These are phyloP conservation scores for Sinocyclocheilus anshuiensis DNA, from an alignment of 2,113 vertebrate species.

Conservation along the genomic window DNA sequence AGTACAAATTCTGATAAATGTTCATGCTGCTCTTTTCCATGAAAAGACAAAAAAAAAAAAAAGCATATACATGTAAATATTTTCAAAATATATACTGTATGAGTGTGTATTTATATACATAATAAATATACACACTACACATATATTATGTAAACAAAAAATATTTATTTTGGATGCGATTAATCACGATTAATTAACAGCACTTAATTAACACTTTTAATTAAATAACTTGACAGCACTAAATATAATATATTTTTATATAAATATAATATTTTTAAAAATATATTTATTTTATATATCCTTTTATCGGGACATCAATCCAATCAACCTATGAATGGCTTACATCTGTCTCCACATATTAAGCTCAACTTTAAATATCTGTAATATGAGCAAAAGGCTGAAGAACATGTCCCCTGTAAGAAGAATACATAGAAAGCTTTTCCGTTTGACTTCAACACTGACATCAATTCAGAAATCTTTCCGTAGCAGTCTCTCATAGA, in stretches of 20 bases:
- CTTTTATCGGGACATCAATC: neutral
- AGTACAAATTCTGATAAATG: no score
- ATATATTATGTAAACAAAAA: no score
- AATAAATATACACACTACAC: no score
- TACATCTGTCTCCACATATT: neutral
- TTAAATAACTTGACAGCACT: no score
- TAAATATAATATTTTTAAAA: neutral
- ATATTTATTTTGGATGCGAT: no score
- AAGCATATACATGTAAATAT: no score
- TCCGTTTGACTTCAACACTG: neutral
- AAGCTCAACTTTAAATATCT: neutral
- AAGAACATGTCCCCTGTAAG: neutral
- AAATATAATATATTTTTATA: neutral
- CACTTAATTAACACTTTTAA: no score
- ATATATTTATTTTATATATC: neutral
- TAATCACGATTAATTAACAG: no score
- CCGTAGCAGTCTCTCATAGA: neutral
- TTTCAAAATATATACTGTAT: no score
- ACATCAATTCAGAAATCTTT: conserved; percentile 10
- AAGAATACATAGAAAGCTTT: neutral
- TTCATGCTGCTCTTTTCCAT: no score
- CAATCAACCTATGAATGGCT: neutral
- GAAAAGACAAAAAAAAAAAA: no score
- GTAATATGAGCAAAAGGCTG: neutral
- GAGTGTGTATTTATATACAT: no score